Conservation (phyloP, 2,113 vertebrate species). For the Caranx ignobilis region DNA sequence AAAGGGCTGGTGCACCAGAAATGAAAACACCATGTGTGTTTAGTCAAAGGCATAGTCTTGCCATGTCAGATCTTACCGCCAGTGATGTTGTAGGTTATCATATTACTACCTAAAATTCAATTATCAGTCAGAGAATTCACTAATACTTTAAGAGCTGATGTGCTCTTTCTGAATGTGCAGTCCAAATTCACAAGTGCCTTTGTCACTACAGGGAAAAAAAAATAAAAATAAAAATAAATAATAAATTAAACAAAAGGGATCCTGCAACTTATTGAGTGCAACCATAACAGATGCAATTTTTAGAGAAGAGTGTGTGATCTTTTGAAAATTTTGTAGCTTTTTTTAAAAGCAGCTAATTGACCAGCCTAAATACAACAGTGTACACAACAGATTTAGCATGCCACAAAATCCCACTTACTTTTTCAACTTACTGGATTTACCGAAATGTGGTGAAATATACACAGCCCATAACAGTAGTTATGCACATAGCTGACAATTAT, state of each 20-base stretch:
- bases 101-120: conserved; percentile 43
- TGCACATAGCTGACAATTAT: neutral
- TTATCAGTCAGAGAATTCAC: conserved; percentile 43
- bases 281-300: conserved; percentile 2
- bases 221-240: neutral
- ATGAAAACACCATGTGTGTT: conserved; percentile 47
- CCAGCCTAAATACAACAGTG: neutral
- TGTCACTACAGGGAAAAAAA: conserved; percentile 9
- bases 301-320: neutral
- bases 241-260: neutral
- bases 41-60: conserved; percentile 26
- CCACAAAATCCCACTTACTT: neutral
- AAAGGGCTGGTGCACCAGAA: conserved; percentile 34
- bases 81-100: conserved; percentile 43
- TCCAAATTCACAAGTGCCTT: neutral
- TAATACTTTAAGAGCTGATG: conserved; percentile 25
- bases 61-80: conserved; percentile 48
- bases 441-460: neutral
- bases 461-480: conserved; percentile 1
- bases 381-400: conserved; percentile 8
- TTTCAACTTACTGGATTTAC: neutral
- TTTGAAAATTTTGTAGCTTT: neutral
- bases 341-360: neutral
- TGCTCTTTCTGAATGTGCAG: conserved; percentile 5
- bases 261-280: neutral